A percentile compares a stretch with the other conserved stretches of the same genome.
Conservation (phyloP, 2,113 vertebrate genomes). For the Corythornis madagascariensis region DNA sequence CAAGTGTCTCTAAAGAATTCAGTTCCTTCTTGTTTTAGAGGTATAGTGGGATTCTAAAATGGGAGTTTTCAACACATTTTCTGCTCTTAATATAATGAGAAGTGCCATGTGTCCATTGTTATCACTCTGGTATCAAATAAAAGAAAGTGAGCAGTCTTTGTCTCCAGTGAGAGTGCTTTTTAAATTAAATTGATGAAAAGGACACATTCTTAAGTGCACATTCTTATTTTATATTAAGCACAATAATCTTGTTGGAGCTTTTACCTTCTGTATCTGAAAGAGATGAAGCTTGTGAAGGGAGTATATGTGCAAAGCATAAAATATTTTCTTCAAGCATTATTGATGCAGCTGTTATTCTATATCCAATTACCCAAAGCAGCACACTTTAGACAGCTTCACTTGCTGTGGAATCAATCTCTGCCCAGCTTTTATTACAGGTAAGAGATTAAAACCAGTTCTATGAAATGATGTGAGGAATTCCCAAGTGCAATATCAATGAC, state of each 20-base stretch:
- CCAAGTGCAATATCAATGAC: background rate
- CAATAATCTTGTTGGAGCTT: background rate
- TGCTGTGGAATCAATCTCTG: slow-evolving; percentile 6
- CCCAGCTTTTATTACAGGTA: slow-evolving; percentile 11
- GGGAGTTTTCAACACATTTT: background rate
- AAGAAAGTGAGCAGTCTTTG: background rate
- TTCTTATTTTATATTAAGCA: background rate
- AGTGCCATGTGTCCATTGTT: background rate
- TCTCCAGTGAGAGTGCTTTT: background rate
- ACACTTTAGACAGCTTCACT: background rate
- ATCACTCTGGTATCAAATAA: background rate
- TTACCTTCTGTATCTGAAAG: background rate
- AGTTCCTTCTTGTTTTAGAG: background rate
- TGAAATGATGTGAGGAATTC: background rate
- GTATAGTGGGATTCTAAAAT: background rate
- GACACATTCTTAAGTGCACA: background rate
- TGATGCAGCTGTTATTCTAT: background rate
- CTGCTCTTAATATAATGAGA: background rate
- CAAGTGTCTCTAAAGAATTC: background rate
- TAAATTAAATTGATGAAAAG: background rate
- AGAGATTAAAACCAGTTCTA: background rate
- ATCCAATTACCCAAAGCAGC: background rate
- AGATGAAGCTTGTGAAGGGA: background rate
- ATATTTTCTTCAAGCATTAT: background rate
- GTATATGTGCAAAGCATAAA: background rate